These are phyloP conservation scores for Phyllostomus hastatus DNA, from an alignment of 2,113 vertebrate species.

Conservation along the genomic window DNA sequence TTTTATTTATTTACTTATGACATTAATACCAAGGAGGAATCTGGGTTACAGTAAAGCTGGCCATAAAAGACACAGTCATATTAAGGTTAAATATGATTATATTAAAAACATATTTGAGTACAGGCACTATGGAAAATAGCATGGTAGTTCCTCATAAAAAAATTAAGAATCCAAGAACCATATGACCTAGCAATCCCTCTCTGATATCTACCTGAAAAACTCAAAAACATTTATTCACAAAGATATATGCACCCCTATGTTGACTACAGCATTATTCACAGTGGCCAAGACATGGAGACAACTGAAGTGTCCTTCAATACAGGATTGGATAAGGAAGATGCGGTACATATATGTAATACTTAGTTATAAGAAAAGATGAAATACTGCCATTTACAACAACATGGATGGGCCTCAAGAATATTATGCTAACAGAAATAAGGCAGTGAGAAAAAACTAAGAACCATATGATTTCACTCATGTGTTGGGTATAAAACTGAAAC, in stretches of 20 bases:
- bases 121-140: neutral
- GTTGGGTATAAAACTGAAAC: neutral
- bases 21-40: neutral
- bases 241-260: neutral
- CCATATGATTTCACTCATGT: neutral
- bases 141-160: neutral
- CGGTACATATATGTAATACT: neutral
- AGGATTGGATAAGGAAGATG: neutral
- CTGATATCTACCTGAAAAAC: neutral
- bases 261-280: neutral
- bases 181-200: neutral
- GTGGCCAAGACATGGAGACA: neutral
- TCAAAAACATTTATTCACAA: neutral
- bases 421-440: neutral
- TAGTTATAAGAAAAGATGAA: neutral
- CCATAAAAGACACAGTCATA: neutral
- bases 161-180: neutral
- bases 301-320: neutral
- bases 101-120: neutral
- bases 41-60: neutral
- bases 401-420: neutral
- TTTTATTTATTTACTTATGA: neutral
- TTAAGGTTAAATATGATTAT: neutral
- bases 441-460: neutral
- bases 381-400: neutral